These are phyloP conservation scores for Choristoneura rosaceana DNA, from an alignment of 2,888 invertebrate genomes.

Conservation along the genomic window DNA sequence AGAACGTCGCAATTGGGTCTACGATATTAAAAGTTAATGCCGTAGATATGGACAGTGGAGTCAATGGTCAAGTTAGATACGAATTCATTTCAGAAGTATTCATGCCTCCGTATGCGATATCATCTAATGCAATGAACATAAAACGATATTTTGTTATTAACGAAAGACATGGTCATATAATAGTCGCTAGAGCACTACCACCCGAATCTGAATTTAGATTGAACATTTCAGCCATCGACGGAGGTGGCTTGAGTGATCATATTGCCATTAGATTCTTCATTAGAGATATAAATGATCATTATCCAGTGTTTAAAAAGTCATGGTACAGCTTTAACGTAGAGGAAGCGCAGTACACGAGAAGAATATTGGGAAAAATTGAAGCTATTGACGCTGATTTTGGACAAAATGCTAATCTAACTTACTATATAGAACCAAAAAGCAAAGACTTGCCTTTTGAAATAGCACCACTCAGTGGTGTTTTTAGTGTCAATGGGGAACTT, in stretches of 20 bases:
- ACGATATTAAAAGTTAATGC: slow-evolving; percentile 89
- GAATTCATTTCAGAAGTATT: slow-evolving; percentile 89
- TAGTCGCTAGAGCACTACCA: slow-evolving; percentile 89
- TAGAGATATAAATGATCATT: slow-evolving; percentile 93
- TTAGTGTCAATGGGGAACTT: slow-evolving; percentile 90
- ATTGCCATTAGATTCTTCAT: slow-evolving; percentile 90
- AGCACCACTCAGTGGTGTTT: slow-evolving; percentile 87
- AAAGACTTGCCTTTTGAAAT: slow-evolving; percentile 88
- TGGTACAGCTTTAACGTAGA: slow-evolving; percentile 93
- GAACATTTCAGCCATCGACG: slow-evolving; percentile 91
- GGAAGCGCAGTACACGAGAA: slow-evolving; percentile 90
- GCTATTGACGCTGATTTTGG: slow-evolving; percentile 93
- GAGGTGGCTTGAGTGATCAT: slow-evolving; percentile 89
- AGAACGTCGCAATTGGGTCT: slow-evolving; percentile 89
- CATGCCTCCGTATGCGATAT: slow-evolving; percentile 81
- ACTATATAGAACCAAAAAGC: slow-evolving; percentile 83
- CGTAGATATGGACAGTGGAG: slow-evolving; percentile 89
- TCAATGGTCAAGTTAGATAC: slow-evolving; percentile 90
- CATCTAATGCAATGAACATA: slow-evolving; percentile 76
- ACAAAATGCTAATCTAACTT: slow-evolving; percentile 91
- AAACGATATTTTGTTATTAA: slow-evolving; percentile 91
- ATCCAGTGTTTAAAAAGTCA: slow-evolving; percentile 92
- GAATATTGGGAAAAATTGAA: slow-evolving; percentile 90
- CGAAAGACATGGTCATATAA: slow-evolving; percentile 90
- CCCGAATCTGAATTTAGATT: slow-evolving; percentile 91